A percentile compares a stretch with the other conserved stretches of the same genome.
Conservation (phyloP, 1,140 invertebrate genomes). For the Aplysia californica region DNA sequence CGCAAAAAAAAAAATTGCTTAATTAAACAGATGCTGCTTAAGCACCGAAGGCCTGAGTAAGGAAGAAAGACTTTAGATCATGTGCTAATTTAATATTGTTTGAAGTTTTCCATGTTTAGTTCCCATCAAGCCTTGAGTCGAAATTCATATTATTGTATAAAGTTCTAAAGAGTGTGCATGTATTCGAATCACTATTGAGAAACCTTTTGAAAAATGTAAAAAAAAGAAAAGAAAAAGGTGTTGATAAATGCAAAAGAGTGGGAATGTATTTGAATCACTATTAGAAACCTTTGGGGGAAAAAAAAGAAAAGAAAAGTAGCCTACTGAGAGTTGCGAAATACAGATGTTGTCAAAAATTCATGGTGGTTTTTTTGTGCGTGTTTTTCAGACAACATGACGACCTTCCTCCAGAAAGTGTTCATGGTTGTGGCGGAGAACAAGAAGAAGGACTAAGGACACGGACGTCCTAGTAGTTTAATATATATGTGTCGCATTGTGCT, state of each 20-base stretch:
- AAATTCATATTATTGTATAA: no score
- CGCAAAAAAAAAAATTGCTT: no score
- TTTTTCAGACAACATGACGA: conserved; percentile 42
- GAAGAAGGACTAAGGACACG: conserved; percentile 80
- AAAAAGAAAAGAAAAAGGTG: background rate
- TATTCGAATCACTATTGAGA: no score
- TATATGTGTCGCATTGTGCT: no score
- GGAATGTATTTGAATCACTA: conserved; percentile 69
- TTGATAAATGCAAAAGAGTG: conserved; percentile 46
- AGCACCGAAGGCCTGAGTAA: no score
- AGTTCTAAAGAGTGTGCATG: no score
- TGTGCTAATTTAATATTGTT: no score
- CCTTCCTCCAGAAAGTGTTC: conserved; percentile 53
- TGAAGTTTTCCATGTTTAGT: no score
- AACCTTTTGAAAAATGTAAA: background rate
- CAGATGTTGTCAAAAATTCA: background rate
- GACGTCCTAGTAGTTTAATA: no score
- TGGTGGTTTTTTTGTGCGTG: background rate
- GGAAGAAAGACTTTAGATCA: no score
- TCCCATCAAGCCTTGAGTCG: no score
- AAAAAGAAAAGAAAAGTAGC: background rate
- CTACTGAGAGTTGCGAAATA: background rate
- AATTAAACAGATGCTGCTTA: no score
- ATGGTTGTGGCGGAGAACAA: conserved; percentile 49
- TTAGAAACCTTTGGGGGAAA: conserved; percentile 72